These are phyloP conservation scores for Coptodon bakossiorum DNA, from an alignment of 2,113 vertebrate species.

Conservation along the genomic window DNA sequence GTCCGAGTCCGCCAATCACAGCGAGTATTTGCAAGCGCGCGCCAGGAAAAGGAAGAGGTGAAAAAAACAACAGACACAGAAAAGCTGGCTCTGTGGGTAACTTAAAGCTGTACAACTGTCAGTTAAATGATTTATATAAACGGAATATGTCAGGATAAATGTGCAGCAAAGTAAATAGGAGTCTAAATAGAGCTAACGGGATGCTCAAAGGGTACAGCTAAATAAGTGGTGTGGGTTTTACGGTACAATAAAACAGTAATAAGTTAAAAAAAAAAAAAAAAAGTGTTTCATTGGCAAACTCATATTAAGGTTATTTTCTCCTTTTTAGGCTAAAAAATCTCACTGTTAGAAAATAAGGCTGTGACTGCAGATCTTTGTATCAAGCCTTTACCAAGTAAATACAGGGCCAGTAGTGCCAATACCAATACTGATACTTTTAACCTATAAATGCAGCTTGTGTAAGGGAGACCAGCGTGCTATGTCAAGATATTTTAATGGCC, in stretches of 20 bases:
- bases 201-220: background rate
- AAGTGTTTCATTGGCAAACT: background rate
- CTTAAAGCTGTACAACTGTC: too few relatives aligned
- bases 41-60: background rate
- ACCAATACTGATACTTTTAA: background rate
- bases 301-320: background rate
- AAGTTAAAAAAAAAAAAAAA: rapidly evolving
- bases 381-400: background rate
- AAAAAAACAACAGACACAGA: background rate
- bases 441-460: background rate
- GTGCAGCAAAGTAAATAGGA: background rate
- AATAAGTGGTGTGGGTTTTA: background rate
- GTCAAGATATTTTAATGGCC: background rate
- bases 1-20: slow-evolving; percentile 43
- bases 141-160: background rate
- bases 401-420: background rate
- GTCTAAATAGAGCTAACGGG: background rate
- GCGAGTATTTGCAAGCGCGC: background rate
- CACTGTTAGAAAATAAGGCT: background rate
- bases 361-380: background rate
- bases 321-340: background rate
- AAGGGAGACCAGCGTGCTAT: background rate
- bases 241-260: background rate
- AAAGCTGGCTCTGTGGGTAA: background rate
- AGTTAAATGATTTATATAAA: background rate